Percentiles rank a stretch among this genome's conserved stretches.
Evolutionary conservation across 2,888 invertebrate species (phyloP).

Genomic region (Pilophorus perplexus): DNA sequence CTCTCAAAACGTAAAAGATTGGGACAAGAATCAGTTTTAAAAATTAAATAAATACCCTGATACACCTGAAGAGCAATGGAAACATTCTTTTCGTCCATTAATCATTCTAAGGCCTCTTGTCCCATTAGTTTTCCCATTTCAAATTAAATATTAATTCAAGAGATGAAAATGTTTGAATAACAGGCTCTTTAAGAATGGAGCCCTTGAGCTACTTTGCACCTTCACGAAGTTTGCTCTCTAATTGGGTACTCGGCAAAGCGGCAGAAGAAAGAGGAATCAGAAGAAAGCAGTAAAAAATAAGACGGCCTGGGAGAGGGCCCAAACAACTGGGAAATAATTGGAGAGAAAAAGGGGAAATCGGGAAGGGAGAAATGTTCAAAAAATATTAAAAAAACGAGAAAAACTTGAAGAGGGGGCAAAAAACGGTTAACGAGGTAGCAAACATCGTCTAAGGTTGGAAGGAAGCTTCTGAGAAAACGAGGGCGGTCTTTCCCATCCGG

Average conservation of each 20-base stretch:
- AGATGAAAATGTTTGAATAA: not conserved
- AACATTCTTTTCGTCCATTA: too few relatives aligned
- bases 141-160: constrained; percentile 23
- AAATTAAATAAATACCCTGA: too few relatives aligned
- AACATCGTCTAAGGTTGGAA: constrained; percentile 20
- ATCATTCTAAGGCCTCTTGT: too few relatives aligned
- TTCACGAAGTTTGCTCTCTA: constrained; percentile 20
- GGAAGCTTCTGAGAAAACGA: not conserved
- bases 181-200: constrained; percentile 5
- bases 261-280: not conserved
- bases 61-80: too few relatives aligned
- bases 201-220: constrained; percentile 25
- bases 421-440: constrained; percentile 32
- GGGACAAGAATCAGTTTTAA: too few relatives aligned
- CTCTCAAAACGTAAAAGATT: too few relatives aligned
- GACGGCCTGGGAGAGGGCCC: not conserved
- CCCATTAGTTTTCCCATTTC: too few relatives aligned
- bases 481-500: constrained; percentile 1
- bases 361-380: not conserved
- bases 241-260: constrained; percentile 13
- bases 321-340: constrained; percentile 25
- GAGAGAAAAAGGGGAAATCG: constrained; percentile 1
- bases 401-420: not conserved
- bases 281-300: not conserved
- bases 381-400: not conserved